A percentile compares a stretch with the other conserved stretches of the same genome.
Conservation (phyloP, 64 coral and sea anemone species). For the Montipora cactus region DNA sequence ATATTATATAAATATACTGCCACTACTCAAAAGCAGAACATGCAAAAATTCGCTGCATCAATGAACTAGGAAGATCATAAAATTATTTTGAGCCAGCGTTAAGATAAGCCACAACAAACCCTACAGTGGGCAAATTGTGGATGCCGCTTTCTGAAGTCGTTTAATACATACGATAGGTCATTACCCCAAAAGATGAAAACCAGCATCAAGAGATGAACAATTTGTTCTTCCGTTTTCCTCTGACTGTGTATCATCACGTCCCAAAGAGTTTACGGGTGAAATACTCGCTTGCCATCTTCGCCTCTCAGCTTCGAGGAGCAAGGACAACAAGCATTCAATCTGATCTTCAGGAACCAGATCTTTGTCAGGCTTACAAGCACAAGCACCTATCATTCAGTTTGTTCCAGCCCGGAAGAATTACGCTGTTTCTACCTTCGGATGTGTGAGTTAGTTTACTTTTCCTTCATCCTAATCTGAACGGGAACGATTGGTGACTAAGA, state of each 20-base stretch:
- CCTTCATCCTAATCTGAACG: background rate
- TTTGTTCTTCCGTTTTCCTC: background rate
- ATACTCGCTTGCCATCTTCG: constrained; percentile 40
- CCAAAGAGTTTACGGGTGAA: constrained; percentile 34
- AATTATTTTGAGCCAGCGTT: no score
- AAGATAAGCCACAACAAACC: no score
- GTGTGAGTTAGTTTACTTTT: background rate
- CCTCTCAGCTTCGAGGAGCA: constrained; percentile 51
- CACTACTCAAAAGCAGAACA: no score
- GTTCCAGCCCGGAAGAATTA: background rate
- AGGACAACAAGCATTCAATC: constrained; percentile 33
- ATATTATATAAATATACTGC: no score
- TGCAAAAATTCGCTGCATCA: no score
- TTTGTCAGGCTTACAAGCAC: constrained; percentile 44
- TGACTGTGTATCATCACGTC: background rate
- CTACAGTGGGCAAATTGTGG: no score
- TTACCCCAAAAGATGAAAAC: constrained; percentile 16
- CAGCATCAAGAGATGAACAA: background rate
- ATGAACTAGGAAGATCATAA: no score
- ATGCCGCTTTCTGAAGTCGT: no score
- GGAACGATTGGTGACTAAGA: background rate
- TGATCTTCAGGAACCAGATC: constrained; percentile 48
- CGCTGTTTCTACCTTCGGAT: background rate
- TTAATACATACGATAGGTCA: no score
- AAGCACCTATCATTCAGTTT: constrained; percentile 39